phyloP scores from a whole-genome alignment of 2,797 vertebrate genomes.

The Sitta carolinensis region DNA sequence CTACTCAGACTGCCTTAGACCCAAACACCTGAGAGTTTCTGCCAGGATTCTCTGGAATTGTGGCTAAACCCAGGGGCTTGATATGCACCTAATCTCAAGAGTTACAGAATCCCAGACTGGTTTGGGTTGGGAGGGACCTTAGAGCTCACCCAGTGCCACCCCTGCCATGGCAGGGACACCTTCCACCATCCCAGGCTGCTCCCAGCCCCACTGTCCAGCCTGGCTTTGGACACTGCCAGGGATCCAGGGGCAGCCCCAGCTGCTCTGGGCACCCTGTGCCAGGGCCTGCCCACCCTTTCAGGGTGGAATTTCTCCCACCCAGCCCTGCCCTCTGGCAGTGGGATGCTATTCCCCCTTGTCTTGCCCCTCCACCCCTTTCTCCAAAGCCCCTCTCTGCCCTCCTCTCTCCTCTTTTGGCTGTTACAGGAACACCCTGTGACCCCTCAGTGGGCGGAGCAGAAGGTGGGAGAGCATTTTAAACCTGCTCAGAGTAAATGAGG shows the following conservation, averaged over 20 bases:
- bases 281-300: background rate
- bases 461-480: accelerated
- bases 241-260: background rate
- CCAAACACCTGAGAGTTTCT: background rate
- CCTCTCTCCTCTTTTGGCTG: background rate
- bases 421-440: background rate
- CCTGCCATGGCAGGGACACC: background rate
- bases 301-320: accelerated
- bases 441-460: background rate
- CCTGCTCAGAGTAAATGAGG: background rate
- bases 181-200: background rate
- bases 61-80: background rate
- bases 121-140: accelerated
- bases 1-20: background rate
- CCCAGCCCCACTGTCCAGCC: accelerated
- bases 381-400: background rate
- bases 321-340: background rate
- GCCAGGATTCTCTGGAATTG: background rate
- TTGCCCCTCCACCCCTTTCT: background rate
- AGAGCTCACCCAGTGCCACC: accelerated
- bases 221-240: background rate
- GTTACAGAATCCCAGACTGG: background rate
- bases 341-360: background rate
- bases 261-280: background rate
- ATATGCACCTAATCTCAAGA: background rate